Percentiles rank a stretch among this genome's conserved stretches.
Conservation (phyloP, 53 echinoderm and acorn worm genomes). For the Arbacia lixula region DNA sequence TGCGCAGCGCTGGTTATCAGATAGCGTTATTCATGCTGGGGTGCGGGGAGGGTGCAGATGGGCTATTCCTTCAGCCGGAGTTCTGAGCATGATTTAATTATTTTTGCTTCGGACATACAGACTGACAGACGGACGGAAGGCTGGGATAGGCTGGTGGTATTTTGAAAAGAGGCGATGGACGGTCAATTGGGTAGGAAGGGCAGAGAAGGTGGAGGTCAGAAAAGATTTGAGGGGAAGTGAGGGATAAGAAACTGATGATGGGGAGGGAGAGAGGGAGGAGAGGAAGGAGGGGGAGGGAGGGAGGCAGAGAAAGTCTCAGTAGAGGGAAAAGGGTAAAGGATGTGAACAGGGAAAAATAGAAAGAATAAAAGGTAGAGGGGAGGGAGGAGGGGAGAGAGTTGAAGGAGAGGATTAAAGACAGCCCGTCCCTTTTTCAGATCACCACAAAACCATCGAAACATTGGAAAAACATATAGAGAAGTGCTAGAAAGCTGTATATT, state of each 20-base stretch:
- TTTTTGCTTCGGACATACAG: not conserved
- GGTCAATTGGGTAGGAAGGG: not conserved
- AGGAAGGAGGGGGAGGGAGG: not conserved
- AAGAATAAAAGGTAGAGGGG: not conserved
- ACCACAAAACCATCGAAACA: too few relatives aligned
- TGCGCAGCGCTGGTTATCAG: too few relatives aligned
- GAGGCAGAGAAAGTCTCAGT: not conserved
- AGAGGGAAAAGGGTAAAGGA: not conserved
- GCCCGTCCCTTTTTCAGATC: too few relatives aligned
- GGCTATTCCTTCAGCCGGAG: too few relatives aligned
- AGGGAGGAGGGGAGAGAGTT: not conserved
- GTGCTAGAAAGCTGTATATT: too few relatives aligned
- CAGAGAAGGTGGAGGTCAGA: not conserved
- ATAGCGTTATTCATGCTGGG: too few relatives aligned
- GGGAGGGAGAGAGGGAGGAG: not conserved
- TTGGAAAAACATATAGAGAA: too few relatives aligned
- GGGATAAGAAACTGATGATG: too few relatives aligned
- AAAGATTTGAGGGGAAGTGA: not conserved
- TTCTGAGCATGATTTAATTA: constrained; percentile 5
- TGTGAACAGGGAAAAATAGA: not conserved
- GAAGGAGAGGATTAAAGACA: too few relatives aligned
- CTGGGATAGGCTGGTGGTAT: not conserved
- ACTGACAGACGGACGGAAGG: constrained; percentile 6
- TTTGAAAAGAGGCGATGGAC: not conserved
- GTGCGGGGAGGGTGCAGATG: too few relatives aligned